Conservation (phyloP, 2,888 invertebrate species). For the Ochlodes sylvanus region DNA sequence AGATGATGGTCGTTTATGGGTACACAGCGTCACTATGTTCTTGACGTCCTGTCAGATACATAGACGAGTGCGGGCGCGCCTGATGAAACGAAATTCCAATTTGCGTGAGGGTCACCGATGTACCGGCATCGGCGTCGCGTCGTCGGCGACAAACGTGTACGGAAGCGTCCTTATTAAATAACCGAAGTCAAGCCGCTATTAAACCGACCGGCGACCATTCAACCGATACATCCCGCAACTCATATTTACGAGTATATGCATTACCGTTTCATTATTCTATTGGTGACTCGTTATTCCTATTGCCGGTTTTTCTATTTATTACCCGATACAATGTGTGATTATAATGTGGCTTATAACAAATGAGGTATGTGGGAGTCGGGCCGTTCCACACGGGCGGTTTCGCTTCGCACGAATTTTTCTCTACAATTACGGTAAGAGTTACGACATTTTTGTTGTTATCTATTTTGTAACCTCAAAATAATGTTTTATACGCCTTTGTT, state of each 20-base stretch:
- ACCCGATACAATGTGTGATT: conserved; percentile 80
- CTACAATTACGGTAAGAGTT: conserved; percentile 45
- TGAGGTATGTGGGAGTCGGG: conserved; percentile 72
- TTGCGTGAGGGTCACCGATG: conserved; percentile 34
- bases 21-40: conserved; percentile 25
- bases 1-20: conserved; percentile 21
- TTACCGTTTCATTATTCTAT: conserved; percentile 83
- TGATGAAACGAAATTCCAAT: conserved; percentile 47
- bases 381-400: conserved; percentile 70
- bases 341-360: conserved; percentile 79
- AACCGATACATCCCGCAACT: conserved; percentile 72
- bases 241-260: conserved; percentile 80
- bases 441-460: conserved; percentile 36
- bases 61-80: conserved; percentile 23
- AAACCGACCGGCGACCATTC: conserved; percentile 66
- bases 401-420: conserved; percentile 50
- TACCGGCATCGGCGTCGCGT: conserved; percentile 21
- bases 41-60: conserved; percentile 20
- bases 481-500: conserved; percentile 14
- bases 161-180: conserved; percentile 73
- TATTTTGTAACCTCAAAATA: conserved; percentile 23
- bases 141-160: conserved; percentile 45
- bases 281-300: conserved; percentile 81
- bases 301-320: conserved; percentile 84
- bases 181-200: conserved; percentile 60